Percentiles rank a stretch among this genome's conserved stretches.
These are phyloP conservation scores for Rhyzopertha dominica DNA, from an alignment of 1,140 invertebrate species.

Conservation along the genomic window DNA sequence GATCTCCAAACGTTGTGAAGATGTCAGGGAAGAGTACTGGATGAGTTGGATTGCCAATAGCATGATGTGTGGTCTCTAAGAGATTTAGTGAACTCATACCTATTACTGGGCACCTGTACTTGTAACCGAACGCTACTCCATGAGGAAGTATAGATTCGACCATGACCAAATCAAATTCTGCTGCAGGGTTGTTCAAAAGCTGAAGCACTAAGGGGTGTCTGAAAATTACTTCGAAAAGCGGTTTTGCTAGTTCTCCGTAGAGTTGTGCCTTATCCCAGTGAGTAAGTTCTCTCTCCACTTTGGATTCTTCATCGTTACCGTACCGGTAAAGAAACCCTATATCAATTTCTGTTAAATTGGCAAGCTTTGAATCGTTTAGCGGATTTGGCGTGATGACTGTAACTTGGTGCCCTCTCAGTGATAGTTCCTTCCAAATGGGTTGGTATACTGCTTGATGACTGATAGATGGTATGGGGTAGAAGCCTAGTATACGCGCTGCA, in stretches of 20 bases:
- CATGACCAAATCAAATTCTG: slow-evolving; percentile 35
- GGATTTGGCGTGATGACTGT: neutral
- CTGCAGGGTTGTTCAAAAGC: slow-evolving; percentile 27
- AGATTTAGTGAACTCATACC: slow-evolving; percentile 21
- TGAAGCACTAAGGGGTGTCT: too few species aligned
- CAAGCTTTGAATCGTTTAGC: neutral
- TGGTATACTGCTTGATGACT: slow-evolving; percentile 1
- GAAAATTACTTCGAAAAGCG: too few species aligned
- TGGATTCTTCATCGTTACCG: too few species aligned
- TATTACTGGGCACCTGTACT: slow-evolving; percentile 32
- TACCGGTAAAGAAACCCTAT: too few species aligned
- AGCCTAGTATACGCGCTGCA: too few species aligned
- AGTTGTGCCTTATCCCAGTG: too few species aligned
- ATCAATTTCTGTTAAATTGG: too few species aligned
- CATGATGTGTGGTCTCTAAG: slow-evolving; percentile 12
- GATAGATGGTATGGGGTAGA: too few species aligned
- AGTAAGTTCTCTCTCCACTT: too few species aligned
- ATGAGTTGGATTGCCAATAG: slow-evolving; percentile 44
- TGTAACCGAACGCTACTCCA: slow-evolving; percentile 23
- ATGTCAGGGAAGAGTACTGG: slow-evolving; percentile 44
- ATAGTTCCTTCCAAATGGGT: neutral
- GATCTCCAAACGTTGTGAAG: slow-evolving; percentile 26
- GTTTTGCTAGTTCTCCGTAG: too few species aligned
- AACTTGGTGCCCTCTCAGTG: neutral
- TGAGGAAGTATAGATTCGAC: slow-evolving; percentile 29